Evolutionary conservation across 1,140 invertebrate species (phyloP).

Genomic region (Palaemon carinicauda): DNA sequence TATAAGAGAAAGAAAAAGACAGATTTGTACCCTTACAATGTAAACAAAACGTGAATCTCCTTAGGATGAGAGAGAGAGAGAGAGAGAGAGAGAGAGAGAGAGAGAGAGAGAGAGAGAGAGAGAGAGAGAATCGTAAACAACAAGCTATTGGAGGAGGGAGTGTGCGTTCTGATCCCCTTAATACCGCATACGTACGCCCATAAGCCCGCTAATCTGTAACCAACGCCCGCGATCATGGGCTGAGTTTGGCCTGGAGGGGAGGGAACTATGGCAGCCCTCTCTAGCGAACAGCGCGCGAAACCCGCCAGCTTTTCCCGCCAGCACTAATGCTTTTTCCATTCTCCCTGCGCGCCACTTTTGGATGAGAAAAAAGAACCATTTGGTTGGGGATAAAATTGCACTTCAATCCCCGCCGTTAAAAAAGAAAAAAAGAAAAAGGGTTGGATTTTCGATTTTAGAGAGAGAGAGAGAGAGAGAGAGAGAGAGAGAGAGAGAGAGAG

Average conservation of each 20-base stretch:
- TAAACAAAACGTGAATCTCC: no score
- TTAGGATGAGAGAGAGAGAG: background rate
- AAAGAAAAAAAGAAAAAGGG: no score
- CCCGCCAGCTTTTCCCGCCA: background rate
- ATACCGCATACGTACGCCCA: slow-evolving; percentile 13
- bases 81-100: background rate
- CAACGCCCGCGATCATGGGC: slow-evolving; percentile 6
- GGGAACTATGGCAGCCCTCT: background rate
- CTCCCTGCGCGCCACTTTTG: background rate
- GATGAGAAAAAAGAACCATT: background rate
- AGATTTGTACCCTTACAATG: background rate
- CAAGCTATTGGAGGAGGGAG: background rate
- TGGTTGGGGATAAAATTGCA: no score
- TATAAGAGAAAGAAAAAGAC: no score
- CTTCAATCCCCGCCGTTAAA: no score
- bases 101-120: slow-evolving; percentile 13
- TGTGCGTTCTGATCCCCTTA: slow-evolving; percentile 1
- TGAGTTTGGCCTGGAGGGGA: background rate
- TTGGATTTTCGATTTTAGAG: background rate
- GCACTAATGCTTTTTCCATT: background rate
- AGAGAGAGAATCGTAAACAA: background rate
- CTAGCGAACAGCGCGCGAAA: background rate
- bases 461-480: background rate
- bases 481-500: background rate
- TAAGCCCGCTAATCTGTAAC: slow-evolving; percentile 27